Evolutionary conservation across 2,888 invertebrate genomes (phyloP).

Genomic region (Ceriagrion tenellum): DNA sequence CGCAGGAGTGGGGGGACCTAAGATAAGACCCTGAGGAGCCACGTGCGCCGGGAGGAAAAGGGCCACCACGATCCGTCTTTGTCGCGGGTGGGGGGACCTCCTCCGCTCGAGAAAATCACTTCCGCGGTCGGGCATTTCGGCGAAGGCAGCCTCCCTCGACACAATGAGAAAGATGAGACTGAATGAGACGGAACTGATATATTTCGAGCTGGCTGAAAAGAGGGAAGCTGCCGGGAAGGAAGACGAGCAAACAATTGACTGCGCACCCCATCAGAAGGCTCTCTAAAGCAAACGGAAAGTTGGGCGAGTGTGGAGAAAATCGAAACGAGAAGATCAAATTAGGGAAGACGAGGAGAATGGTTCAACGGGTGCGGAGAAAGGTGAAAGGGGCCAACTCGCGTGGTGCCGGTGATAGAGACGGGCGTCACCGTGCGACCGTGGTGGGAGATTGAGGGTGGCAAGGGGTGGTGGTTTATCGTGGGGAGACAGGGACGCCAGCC

Average conservation of each 20-base stretch:
- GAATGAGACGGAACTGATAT: slow-evolving; percentile 10
- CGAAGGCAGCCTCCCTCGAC: not conserved
- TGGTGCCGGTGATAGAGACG: not conserved
- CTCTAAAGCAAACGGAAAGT: slow-evolving; percentile 17
- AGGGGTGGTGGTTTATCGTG: slow-evolving; percentile 47
- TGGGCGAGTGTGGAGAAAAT: not conserved
- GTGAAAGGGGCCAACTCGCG: not conserved
- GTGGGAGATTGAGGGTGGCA: not conserved
- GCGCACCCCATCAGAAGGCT: not conserved
- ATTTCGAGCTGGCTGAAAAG: not conserved
- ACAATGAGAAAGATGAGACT: not conserved
- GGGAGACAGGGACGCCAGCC: slow-evolving; percentile 42
- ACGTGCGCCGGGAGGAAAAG: not conserved
- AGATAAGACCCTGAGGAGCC: not conserved
- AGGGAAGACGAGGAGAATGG: not conserved
- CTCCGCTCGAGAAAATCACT: not conserved
- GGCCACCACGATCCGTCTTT: not conserved
- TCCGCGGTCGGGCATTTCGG: not conserved
- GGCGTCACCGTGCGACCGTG: not conserved
- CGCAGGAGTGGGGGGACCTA: not conserved
- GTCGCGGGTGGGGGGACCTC: not conserved
- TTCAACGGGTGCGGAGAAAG: not conserved
- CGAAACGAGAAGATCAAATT: not conserved
- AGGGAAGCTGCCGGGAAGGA: not conserved
- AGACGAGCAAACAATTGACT: not conserved